Evolutionary conservation across 2,113 vertebrate species (phyloP).

Genomic region (Pogonocichla stellata): DNA sequence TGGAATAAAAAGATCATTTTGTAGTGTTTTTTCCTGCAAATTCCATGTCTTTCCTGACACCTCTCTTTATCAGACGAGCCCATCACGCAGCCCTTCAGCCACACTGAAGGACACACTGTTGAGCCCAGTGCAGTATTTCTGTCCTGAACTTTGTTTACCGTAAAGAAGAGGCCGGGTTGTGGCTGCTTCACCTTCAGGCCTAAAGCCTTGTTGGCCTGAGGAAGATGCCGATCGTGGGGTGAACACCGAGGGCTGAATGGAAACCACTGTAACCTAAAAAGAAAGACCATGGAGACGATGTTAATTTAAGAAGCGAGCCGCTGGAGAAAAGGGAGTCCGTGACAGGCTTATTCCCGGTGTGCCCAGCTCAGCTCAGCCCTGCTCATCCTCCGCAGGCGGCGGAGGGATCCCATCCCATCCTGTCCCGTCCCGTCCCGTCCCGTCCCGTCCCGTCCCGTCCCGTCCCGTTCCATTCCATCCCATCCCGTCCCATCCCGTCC

Average conservation of each 20-base stretch:
- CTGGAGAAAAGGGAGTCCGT: accelerated
- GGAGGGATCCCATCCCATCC: too few relatives aligned
- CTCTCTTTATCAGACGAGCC: background rate
- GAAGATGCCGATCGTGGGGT: accelerated
- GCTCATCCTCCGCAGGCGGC: background rate
- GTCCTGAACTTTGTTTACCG: background rate
- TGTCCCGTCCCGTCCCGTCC: too few relatives aligned
- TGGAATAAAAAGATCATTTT: accelerated
- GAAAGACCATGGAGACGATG: accelerated
- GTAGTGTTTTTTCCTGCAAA: background rate
- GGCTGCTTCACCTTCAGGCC: background rate
- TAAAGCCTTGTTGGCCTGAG: background rate
- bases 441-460: too few relatives aligned
- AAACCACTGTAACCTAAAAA: background rate
- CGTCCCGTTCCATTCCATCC: too few relatives aligned
- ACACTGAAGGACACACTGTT: background rate
- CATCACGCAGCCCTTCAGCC: accelerated
- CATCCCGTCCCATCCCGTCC: too few relatives aligned
- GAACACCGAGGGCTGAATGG: background rate
- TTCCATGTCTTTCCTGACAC: background rate
- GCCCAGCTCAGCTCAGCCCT: accelerated
- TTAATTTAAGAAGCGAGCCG: background rate
- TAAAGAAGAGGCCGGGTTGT: accelerated
- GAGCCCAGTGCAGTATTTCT: background rate
- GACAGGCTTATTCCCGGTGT: background rate